A percentile compares a stretch with the other conserved stretches of the same genome.
Evolutionary conservation across 2,797 vertebrate species (phyloP).

Genomic region (Chelonia mydas): DNA sequence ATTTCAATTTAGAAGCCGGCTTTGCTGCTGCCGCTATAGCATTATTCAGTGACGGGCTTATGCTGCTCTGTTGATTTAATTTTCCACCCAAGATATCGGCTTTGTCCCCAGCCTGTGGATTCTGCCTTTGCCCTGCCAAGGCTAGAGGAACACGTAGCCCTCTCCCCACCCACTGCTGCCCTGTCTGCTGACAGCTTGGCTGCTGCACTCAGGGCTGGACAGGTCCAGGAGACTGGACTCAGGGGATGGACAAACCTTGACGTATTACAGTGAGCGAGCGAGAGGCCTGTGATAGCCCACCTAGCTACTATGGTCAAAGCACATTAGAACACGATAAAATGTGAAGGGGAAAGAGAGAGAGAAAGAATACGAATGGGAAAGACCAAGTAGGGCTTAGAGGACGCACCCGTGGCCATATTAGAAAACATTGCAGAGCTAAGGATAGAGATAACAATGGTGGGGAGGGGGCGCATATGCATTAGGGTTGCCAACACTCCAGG

Average conservation of each 20-base stretch:
- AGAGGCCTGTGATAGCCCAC: not conserved
- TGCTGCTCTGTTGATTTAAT: conserved; percentile 65
- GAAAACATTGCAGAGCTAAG: not conserved
- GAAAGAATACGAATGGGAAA: not conserved
- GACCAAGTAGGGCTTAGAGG: not conserved
- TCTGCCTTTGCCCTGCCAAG: conserved; percentile 24
- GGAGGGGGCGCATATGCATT: not conserved
- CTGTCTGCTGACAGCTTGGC: not conserved
- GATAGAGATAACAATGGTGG: not conserved
- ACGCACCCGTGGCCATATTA: not conserved
- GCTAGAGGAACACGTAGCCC: not conserved
- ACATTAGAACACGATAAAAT: not conserved
- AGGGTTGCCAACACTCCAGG: no score
- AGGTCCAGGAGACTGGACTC: not conserved
- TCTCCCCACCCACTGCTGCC: not conserved
- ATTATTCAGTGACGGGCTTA: conserved; percentile 19
- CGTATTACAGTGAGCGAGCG: not conserved
- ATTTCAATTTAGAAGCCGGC: conserved; percentile 74
- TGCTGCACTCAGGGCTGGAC: rapidly evolving
- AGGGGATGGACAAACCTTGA: not conserved
- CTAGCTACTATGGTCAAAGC: not conserved
- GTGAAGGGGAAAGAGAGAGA: not conserved
- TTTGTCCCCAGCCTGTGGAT: conserved; percentile 27
- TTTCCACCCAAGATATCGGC: conserved; percentile 63
- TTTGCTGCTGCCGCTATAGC: not conserved